phyloP scores from a whole-genome alignment of 1,140 invertebrate species.

The Zaprionus inermis region DNA sequence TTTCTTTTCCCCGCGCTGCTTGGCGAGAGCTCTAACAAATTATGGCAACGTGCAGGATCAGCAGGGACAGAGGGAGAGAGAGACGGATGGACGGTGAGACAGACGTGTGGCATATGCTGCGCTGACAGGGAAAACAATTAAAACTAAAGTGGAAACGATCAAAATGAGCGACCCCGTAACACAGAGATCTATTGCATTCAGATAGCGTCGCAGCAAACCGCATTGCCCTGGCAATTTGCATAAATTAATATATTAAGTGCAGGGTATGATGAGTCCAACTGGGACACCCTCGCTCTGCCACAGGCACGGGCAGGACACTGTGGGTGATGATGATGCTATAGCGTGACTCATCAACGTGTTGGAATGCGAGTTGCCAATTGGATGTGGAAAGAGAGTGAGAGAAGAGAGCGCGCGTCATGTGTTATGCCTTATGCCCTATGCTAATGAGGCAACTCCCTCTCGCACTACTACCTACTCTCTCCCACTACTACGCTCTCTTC shows the following conservation, averaged over 20 bases:
- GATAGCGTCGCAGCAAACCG: slow-evolving; percentile 47
- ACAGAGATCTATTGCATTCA: slow-evolving; percentile 66
- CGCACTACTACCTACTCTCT: neutral
- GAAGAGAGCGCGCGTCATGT: slow-evolving; percentile 44
- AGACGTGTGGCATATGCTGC: slow-evolving; percentile 50
- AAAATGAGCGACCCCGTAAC: slow-evolving; percentile 66
- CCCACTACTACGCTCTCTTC: neutral
- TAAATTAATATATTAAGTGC: slow-evolving; percentile 75
- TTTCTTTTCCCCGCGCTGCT: neutral
- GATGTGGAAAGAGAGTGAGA: slow-evolving; percentile 13
- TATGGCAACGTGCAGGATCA: slow-evolving; percentile 41
- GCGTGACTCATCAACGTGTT: slow-evolving; percentile 66
- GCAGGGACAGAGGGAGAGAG: slow-evolving; percentile 3
- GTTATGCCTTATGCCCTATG: slow-evolving; percentile 54
- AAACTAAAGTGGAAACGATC: slow-evolving; percentile 83
- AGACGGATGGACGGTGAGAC: slow-evolving; percentile 24
- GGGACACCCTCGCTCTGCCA: slow-evolving; percentile 20
- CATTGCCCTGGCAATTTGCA: slow-evolving; percentile 74
- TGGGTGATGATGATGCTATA: slow-evolving; percentile 40
- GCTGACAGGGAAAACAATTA: slow-evolving; percentile 81
- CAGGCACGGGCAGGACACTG: too few relatives aligned
- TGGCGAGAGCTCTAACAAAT: slow-evolving; percentile 54
- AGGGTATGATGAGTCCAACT: slow-evolving; percentile 48
- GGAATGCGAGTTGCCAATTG: slow-evolving; percentile 69
- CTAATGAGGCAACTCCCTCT: slow-evolving; percentile 45